Evolutionary conservation across 2,113 vertebrate genomes (phyloP), one percentile per base, ranked within the genome.

Genomic region (Monopterus albus): DNA sequence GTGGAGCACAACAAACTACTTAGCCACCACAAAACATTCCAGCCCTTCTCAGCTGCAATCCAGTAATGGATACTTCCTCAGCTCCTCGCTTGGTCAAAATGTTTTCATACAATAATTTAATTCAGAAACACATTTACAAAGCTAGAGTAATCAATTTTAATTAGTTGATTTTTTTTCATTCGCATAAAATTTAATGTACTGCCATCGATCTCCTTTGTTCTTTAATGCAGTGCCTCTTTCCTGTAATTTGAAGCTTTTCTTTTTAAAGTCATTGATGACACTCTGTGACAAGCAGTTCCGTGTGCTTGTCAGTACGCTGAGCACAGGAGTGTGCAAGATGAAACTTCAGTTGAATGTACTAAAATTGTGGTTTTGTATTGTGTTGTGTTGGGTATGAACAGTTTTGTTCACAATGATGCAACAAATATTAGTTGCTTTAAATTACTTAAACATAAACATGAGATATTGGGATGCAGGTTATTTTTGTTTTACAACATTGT

Each of bases 81-180:
- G 92, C 90, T 92, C 91, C 91, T 88, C 89, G 78, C 93, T 93
- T 94, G 93, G 92, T 94, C 93, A 94, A 93, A 94, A 94, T 94
- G 92, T 94, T 94, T 94, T 94, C 91, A 94, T 94, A 93, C 91
- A 93, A 94, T 94, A 94, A 94, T 94, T 94, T 93, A 94, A 94
- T 94, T 94, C 93, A 91, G 91, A 93, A 94, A 94, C 93, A 94
- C 93, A 94, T 94, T 93, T 94, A 94, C 93, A 93, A 94, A 94
- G 92, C 92, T 91, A 88, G 87, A 91, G 91, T 94, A 93, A 94
- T 94, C 93, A 93, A 94, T 94, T 94, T 93, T 94, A 94, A 94
- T 94, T 94, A 94, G 92, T 93, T 94, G 92, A 93, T 89, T 91
- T 92, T 94, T 93, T 90, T 90, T 55, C 91, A 93, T 93, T 94